A percentile compares a stretch with the other conserved stretches of the same genome.
Conservation (phyloP, 2,888 invertebrate species). For the Drosophila kokeensis region DNA sequence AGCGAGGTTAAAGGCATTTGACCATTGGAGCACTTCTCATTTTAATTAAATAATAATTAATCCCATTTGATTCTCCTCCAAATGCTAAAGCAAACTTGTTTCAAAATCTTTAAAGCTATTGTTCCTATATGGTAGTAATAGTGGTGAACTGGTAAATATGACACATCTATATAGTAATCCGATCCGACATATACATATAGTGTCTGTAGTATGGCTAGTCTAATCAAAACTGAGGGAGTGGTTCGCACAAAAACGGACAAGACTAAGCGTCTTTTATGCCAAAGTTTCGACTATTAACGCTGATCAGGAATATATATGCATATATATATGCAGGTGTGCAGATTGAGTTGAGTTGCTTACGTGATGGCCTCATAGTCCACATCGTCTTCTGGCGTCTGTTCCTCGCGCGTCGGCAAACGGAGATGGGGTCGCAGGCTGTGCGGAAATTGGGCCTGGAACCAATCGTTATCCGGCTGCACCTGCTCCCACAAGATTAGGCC, state of each 20-base stretch:
- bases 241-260: not conserved
- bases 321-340: not conserved
- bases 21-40: not conserved
- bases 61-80: not conserved
- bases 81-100: too few species aligned
- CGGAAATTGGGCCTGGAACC: constrained; percentile 94
- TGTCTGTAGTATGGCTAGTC: not conserved
- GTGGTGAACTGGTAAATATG: too few species aligned
- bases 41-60: not conserved
- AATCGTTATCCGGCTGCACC: constrained; percentile 91
- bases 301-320: not conserved
- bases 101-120: too few species aligned
- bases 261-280: not conserved
- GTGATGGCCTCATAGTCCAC: constrained; percentile 97
- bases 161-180: too few species aligned
- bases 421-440: constrained; percentile 87
- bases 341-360: constrained; percentile 85
- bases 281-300: not conserved
- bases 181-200: too few species aligned
- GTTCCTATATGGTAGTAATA: too few species aligned
- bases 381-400: constrained; percentile 85
- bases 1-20: not conserved
- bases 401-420: constrained; percentile 86
- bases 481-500: constrained; percentile 95
- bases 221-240: not conserved